Evolutionary conservation across 2,113 vertebrate species (phyloP).

Genomic region (Dinomys branickii): DNA sequence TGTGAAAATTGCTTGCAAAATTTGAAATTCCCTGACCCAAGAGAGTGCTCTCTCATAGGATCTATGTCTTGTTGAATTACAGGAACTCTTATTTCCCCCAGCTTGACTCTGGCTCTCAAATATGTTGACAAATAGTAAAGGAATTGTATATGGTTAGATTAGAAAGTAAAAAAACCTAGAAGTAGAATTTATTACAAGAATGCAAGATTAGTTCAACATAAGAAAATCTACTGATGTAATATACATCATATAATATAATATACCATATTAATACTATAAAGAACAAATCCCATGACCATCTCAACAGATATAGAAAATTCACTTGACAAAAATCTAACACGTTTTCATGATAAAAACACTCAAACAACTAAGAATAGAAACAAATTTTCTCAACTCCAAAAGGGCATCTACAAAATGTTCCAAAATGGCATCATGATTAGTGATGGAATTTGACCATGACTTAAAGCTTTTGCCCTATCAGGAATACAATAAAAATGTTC

Average conservation of each 20-base stretch:
- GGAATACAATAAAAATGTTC: background rate
- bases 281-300: background rate
- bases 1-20: background rate
- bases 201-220: background rate
- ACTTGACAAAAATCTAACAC: conserved; percentile 13
- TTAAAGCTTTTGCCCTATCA: background rate
- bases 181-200: background rate
- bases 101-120: background rate
- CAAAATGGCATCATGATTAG: background rate
- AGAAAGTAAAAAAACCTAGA: conserved; percentile 21
- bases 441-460: background rate
- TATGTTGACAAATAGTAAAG: background rate
- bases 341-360: background rate
- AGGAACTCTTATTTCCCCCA: background rate
- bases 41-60: background rate
- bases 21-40: background rate
- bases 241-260: background rate
- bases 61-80: background rate
- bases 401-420: background rate
- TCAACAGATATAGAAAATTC: background rate
- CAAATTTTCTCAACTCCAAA: background rate
- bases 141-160: background rate
- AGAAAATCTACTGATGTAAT: background rate
- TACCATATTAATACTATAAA: background rate
- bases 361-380: background rate